Base-by-base conservation (phyloP, 2,113 vertebrate species). In the Coreoperca whiteheadi region DNA sequence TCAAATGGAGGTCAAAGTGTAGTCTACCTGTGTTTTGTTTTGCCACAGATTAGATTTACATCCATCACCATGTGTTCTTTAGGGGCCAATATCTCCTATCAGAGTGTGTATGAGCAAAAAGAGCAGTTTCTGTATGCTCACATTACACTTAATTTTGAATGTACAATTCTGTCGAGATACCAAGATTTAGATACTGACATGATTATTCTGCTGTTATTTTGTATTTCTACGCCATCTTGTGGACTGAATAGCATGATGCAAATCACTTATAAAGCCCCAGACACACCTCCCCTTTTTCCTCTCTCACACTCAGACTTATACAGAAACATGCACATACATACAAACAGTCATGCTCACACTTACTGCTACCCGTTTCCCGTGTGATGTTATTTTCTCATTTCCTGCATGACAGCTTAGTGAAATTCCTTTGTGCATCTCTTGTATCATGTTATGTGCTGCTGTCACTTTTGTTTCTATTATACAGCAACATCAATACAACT, bases 151-250 rank as follows among this genome's bases (percentile, higher is more conserved):
- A 8, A 60, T 32, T 21, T 64, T 1, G 28, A 25, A 8, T 63
- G 71, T 51, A 51, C 43, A 61, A 34, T 34, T 65, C 48, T 65
- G 16, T 37, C 46, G 3, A 51, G 5, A 21, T 3, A 56, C 23
- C 50, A 54, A 54, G 20, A 2, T 23, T 57, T 11, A n/a, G 53
- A 34, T 3, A 30, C n/a, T 28, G 37, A 64, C 32, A 34, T 10
- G 41, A 57, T 32, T 37, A 28, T 15, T 57, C 20, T 6, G 11
- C 9, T 56, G 6, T 48, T 1, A 69, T 63, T 28, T 34, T 87
- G 75, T 64, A 23, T 76, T 63, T 57, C 9, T 60, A 28, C 16
- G 60, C 91, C 89, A 82, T 74, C 89, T 77, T 70, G 86, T 91
- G 89, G 88, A 67, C 48, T 51, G 16, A 82, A 48, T 32, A 18